Percentiles rank a stretch among this genome's conserved stretches.
Evolutionary conservation across 2,888 invertebrate species (phyloP).

Genomic region (Pyrrhosoma nymphula): DNA sequence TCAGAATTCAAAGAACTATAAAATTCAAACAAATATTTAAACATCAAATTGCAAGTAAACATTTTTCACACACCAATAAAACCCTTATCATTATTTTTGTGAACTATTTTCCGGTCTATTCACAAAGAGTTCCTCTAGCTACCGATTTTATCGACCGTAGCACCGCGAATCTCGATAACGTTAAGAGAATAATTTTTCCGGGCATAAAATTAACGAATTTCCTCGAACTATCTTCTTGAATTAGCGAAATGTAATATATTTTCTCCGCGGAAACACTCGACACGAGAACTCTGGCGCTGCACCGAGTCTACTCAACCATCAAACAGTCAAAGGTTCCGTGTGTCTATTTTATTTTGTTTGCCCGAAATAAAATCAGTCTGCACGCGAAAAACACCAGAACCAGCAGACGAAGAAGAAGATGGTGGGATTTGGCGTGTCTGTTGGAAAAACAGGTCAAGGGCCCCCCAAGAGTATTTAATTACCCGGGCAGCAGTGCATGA

Average conservation of each 20-base stretch:
- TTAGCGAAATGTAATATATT: not conserved
- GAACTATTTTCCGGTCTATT: too few species aligned
- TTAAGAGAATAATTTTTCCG: not conserved
- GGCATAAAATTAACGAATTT: not conserved
- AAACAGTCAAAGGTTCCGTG: not conserved
- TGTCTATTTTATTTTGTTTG: not conserved
- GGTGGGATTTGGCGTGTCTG: not conserved
- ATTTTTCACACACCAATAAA: too few species aligned
- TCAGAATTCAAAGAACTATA: too few species aligned
- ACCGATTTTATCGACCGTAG: too few species aligned
- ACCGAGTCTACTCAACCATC: not conserved
- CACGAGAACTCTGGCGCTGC: not conserved
- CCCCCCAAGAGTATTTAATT: conserved; percentile 16
- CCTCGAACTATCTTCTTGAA: not conserved
- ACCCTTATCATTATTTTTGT: too few species aligned
- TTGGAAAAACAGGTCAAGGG: not conserved
- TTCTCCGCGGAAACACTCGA: not conserved
- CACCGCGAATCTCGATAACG: not conserved
- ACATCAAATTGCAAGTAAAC: too few species aligned
- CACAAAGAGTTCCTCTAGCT: too few species aligned
- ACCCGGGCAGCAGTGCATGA: not conserved
- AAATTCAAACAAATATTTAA: too few species aligned
- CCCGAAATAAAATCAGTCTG: conserved; percentile 2
- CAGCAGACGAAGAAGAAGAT: not conserved
- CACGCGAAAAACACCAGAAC: conserved; percentile 1